Conservation (phyloP, 2,113 vertebrate genomes). For the Sturnira hondurensis region DNA sequence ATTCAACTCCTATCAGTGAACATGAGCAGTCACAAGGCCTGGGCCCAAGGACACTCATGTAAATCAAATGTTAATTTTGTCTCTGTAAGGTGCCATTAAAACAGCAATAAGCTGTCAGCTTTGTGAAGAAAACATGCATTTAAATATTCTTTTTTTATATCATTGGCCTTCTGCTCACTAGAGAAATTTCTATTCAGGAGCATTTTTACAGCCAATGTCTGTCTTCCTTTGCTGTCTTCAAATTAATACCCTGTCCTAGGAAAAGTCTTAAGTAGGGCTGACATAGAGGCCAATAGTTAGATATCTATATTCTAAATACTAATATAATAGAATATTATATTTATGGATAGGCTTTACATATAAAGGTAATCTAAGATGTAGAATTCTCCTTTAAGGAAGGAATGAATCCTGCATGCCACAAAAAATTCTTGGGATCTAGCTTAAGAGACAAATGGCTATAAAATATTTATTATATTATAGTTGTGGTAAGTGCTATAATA, state of each 20-base stretch:
- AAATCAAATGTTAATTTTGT: constrained; percentile 77
- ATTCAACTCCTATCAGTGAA: constrained; percentile 63
- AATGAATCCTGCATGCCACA: background rate
- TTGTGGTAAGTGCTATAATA: background rate
- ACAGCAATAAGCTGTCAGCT: constrained; percentile 67
- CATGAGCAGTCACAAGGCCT: constrained; percentile 60
- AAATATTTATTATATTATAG: background rate
- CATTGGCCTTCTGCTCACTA: constrained; percentile 58
- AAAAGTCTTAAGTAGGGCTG: constrained; percentile 32
- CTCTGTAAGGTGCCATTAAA: constrained; percentile 73
- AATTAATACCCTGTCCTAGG: background rate
- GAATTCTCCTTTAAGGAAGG: background rate
- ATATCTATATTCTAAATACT: constrained; percentile 23
- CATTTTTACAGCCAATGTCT: constrained; percentile 38
- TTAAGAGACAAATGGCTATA: background rate
- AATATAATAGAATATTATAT: background rate
- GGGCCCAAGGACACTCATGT: constrained; percentile 71
- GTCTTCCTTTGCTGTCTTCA: constrained; percentile 31
- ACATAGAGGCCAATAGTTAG: background rate
- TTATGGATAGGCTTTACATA: background rate
- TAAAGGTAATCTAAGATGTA: background rate
- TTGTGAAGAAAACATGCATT: constrained; percentile 63
- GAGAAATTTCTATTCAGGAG: constrained; percentile 35
- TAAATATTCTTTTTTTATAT: constrained; percentile 60
- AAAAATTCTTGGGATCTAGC: background rate